Evolutionary conservation across 2,888 invertebrate genomes (phyloP).

Genomic region (Andrena chrysosceles): DNA sequence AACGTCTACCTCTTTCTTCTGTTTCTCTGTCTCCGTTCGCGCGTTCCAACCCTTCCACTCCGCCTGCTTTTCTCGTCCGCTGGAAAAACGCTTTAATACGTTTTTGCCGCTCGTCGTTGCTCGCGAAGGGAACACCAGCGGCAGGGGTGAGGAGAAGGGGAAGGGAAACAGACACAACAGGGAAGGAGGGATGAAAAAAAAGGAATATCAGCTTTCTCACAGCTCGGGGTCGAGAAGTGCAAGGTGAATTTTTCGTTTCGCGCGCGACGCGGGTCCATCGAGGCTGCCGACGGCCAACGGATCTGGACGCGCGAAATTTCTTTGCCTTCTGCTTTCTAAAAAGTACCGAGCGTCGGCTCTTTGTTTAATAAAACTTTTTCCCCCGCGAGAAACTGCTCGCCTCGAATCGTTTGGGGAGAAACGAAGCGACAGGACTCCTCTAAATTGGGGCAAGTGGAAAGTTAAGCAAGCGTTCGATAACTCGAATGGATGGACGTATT

Average conservation of each 20-base stretch:
- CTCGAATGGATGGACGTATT: not conserved
- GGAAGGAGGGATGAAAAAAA: conserved; percentile 2
- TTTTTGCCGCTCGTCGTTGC: conserved; percentile 67
- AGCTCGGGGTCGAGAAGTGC: conserved; percentile 53
- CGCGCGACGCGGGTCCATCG: conserved; percentile 63
- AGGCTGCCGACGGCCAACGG: conserved; percentile 34
- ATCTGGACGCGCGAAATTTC: conserved; percentile 27
- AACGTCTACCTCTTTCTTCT: conserved; percentile 59
- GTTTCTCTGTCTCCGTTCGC: conserved; percentile 49
- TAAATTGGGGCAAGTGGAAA: not conserved
- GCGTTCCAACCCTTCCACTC: not conserved
- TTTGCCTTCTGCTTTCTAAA: not conserved
- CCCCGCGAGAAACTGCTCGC: not conserved
- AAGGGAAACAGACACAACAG: not conserved
- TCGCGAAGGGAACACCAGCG: conserved; percentile 33
- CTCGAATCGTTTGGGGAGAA: not conserved
- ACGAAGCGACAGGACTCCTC: conserved; percentile 5
- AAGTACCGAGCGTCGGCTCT: not conserved
- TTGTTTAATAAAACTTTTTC: conserved; percentile 36
- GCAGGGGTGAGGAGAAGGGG: conserved; percentile 2
- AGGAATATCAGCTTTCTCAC: conserved; percentile 51
- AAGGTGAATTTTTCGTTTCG: conserved; percentile 66
- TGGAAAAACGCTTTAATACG: conserved; percentile 74
- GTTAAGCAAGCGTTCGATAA: conserved; percentile 12
- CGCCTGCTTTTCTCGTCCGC: conserved; percentile 55